Conservation (phyloP, 2,888 invertebrate genomes). For the Cataglyphis rosenhaueri region DNA sequence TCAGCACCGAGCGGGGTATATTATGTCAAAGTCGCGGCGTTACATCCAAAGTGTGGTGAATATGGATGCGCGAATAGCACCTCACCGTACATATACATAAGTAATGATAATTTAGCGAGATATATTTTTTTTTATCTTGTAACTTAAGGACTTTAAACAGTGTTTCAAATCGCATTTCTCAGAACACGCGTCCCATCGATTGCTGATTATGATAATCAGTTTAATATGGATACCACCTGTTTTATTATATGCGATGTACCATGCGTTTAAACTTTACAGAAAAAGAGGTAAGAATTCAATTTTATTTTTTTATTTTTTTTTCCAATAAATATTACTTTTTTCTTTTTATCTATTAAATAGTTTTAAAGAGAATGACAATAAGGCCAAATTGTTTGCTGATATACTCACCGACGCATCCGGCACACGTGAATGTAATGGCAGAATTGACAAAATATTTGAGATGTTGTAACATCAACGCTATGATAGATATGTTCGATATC, state of each 20-base stretch:
- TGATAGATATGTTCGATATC: conserved; percentile 82
- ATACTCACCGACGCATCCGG: conserved; percentile 80
- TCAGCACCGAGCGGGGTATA: conserved; percentile 77
- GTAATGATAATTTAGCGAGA: conserved; percentile 65
- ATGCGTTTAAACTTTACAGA: conserved; percentile 78
- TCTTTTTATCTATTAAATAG: conserved; percentile 51
- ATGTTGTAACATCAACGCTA: conserved; percentile 80
- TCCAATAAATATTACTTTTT: background rate
- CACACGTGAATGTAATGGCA: conserved; percentile 81
- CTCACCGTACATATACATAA: conserved; percentile 81
- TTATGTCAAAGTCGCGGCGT: conserved; percentile 81
- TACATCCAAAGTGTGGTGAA: conserved; percentile 78
- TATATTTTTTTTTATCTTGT: background rate
- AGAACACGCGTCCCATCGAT: conserved; percentile 77
- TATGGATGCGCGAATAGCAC: conserved; percentile 81
- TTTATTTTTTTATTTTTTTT: background rate
- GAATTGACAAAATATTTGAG: conserved; percentile 81
- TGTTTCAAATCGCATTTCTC: conserved; percentile 30
- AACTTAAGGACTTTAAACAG: background rate
- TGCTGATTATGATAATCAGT: conserved; percentile 83
- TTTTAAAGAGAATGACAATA: conserved; percentile 67
- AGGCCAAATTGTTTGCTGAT: conserved; percentile 82
- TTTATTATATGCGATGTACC: conserved; percentile 79
- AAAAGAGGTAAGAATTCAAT: conserved; percentile 71
- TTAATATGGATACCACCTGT: conserved; percentile 83